Base-by-base conservation (phyloP, 2,797 vertebrate genomes). In the Peromyscus attwateri region DNA sequence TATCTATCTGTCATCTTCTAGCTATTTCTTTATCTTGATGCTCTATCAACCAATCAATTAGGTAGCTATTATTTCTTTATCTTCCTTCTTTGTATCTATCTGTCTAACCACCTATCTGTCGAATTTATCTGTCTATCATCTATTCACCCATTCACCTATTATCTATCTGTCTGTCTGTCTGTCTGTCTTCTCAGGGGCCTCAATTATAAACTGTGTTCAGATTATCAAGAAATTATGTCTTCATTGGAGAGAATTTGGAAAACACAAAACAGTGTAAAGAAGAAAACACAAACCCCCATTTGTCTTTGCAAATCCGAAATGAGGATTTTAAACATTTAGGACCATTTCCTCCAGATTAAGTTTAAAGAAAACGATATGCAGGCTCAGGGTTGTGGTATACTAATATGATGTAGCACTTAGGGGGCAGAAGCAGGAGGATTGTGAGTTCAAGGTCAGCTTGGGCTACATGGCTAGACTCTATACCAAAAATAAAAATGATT, bases 301-400 rank as follows among this genome's bases (percentile, higher is more conserved):
- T 66, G 68, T 79, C 83, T 64, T 60, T 71, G 68, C 43, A 91
- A 27, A 73, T 87, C n/a, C 13, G 5, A 73, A 88, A 73, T 34
- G 91, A 85, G 34, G 2, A 31, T 75, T 94, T 92, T 91, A 75
- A 60, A 37, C 9, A n/a, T 70, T 79, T 92, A 76, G 29, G 9
- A 25, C 31, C 21, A 73, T 93, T 92, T 71, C 37, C 34, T 94
- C 93, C 19, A 31, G 37, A 89, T 4, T 66, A 55, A 17, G 37
- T 60, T 96, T 87, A 87, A 96, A 89, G 49, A 37, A 88, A 84
- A 94, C 79, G 27, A 55, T 52, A 62, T 75, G n/a, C 40, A 94
- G 84, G 5, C 52, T 73, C 7, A 17, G 27, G 40, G 25, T 57
- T 27, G 11, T 31, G 25, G 4, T 55, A 73, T 40, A 73, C n/a